Conservation (phyloP, 2,113 vertebrate genomes). For the Pseudolaguvia tuberculata region DNA sequence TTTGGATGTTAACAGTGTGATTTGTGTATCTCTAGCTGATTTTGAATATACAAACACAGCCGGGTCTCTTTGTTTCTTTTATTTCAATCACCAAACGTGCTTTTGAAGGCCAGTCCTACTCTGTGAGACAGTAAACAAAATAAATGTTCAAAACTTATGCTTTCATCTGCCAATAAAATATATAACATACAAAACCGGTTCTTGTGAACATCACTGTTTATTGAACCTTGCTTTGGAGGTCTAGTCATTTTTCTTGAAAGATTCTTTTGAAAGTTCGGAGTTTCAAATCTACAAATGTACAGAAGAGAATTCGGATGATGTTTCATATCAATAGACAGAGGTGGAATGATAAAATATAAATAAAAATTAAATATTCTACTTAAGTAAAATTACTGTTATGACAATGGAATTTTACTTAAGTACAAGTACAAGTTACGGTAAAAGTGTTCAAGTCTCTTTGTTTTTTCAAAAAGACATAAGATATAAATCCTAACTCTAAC, state of each 20-base stretch:
- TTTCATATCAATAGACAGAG: no score
- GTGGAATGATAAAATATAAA: no score
- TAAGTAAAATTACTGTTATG: no score
- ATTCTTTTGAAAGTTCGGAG: background rate
- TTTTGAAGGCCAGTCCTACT: constrained; percentile 49
- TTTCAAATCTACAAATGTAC: background rate
- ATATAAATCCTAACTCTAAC: no score
- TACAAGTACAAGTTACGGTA: no score
- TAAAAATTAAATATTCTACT: no score
- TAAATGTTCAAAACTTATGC: constrained; percentile 35
- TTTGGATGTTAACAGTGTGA: constrained; percentile 24
- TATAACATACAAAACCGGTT: background rate
- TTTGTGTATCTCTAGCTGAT: constrained; percentile 33
- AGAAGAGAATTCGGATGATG: no score
- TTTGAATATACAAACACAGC: constrained; percentile 30
- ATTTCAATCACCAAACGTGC: constrained; percentile 47
- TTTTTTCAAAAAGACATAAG: no score
- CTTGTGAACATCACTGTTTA: background rate
- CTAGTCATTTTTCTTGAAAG: no score
- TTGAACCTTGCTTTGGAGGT: background rate
- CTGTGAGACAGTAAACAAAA: constrained; percentile 35
- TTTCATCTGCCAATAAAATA: constrained; percentile 41
- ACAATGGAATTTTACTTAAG: no score
- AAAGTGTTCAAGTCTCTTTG: no score
- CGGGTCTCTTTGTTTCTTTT: constrained; percentile 28